Evolutionary conservation across 2,113 vertebrate species (phyloP), one percentile per base, ranked within the genome.

Genomic region (Gallinago jamesoni): DNA sequence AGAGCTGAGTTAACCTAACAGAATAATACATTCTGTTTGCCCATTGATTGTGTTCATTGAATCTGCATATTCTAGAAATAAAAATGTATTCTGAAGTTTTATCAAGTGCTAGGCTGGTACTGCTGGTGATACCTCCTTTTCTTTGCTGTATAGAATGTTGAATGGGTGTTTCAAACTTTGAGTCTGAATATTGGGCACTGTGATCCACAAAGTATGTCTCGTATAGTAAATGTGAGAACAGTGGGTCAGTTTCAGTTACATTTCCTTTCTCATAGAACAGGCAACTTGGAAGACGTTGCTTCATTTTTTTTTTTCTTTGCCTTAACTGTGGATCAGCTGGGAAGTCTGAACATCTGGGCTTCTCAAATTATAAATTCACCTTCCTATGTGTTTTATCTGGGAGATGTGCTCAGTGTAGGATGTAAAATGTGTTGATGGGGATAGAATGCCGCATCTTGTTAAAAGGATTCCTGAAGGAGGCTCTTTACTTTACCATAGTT

Each of bases 161-260:
- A 80, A 63, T 5, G 6, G 12, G 27, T 12, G 7, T 85, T 88
- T 75, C 70, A 33, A 23, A 79, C 6, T 45, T 95, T 35, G 23
- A 80, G 9, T 50, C 19, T 41, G 55, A 52, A 12, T 21, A 23
- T 60, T 37, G 23, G 21, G 7, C 30, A 10, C 50, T 9, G 2
- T 85, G 37, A 83, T 35, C 27, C n/a, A 45, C 28, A n/a, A 55
- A 55, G 14, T 41, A 2, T 50, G 14, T 64, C 12, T 73, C 23
- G 2, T 2, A 17, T 2, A 31, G 28, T 55, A 48, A 69, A 64
- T 1, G 3, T 62, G 30, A 74, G 52, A 41, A 8, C 1, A 1
- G 33, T 63, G n/a, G 24, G 62, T 64, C 68, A 47, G 8, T 47
- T 52, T 64, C 68, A 47, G 8, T 47, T 52, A 52, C 27, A 24